Conservation (phyloP, 2,888 invertebrate genomes). For the Drosophila demipolita region DNA sequence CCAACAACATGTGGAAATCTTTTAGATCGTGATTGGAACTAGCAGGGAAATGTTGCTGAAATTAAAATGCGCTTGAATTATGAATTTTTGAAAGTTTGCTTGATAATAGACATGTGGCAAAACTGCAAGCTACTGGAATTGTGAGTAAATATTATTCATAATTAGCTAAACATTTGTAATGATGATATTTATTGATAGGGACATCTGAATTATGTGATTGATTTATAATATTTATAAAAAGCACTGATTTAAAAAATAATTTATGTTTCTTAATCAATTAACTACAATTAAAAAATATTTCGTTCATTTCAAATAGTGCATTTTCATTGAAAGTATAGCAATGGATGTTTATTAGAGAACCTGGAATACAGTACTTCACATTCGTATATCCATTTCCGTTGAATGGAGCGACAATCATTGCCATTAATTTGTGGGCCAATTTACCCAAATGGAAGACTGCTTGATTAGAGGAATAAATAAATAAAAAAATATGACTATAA, state of each 20-base stretch:
- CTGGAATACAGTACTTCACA: neutral
- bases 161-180: constrained; percentile 3
- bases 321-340: neutral
- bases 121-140: neutral
- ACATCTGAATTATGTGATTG: constrained; percentile 59
- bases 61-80: neutral
- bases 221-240: constrained; percentile 45
- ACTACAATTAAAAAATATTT: neutral
- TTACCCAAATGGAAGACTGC: neutral
- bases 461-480: neutral
- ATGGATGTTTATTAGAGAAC: neutral
- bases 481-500: neutral
- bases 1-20: constrained; percentile 30
- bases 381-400: neutral
- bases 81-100: neutral
- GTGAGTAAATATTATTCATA: neutral
- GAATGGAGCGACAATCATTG: neutral
- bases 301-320: neutral
- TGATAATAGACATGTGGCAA: neutral
- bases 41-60: neutral
- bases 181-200: constrained; percentile 61
- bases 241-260: constrained; percentile 22
- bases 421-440: neutral
- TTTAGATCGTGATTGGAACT: neutral
- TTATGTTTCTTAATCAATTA: neutral